Conservation (phyloP, 1,140 invertebrate genomes). For the Chymomyza costata region DNA sequence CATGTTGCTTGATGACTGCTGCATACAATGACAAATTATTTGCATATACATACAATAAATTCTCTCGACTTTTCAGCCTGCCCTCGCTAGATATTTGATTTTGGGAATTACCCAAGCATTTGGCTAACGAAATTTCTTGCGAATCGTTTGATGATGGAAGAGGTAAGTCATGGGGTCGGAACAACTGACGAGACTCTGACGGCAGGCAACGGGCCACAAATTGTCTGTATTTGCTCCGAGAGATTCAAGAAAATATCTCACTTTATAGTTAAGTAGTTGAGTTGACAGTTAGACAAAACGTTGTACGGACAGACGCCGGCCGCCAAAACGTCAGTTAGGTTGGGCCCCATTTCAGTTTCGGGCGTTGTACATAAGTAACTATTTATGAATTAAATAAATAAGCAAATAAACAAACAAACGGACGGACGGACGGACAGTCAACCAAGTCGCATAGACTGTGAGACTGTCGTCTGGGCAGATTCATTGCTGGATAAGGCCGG, state of each 20-base stretch:
- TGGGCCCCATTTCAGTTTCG: slow-evolving; percentile 48
- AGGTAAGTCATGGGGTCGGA: slow-evolving; percentile 14
- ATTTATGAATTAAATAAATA: slow-evolving; percentile 72
- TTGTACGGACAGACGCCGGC: not conserved
- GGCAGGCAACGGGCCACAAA: not conserved
- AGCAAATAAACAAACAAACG: not conserved
- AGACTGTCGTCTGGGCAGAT: not conserved
- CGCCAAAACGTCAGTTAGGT: slow-evolving; percentile 1
- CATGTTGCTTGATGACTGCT: not conserved
- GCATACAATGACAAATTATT: slow-evolving; percentile 14
- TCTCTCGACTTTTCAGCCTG: not conserved
- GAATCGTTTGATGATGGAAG: slow-evolving; percentile 35
- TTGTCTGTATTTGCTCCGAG: slow-evolving; percentile 28
- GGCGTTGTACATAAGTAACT: slow-evolving; percentile 56
- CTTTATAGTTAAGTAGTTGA: slow-evolving; percentile 66
- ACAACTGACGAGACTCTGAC: not conserved
- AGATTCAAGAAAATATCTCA: slow-evolving; percentile 64
- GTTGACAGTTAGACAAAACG: slow-evolving; percentile 31
- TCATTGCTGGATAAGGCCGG: too few relatives aligned
- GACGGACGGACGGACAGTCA: slow-evolving; percentile 23
- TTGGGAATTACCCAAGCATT: slow-evolving; percentile 58
- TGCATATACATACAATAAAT: not conserved
- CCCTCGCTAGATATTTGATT: not conserved
- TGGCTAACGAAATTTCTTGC: slow-evolving; percentile 33
- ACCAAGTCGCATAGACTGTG: slow-evolving; percentile 1